phyloP scores from a whole-genome alignment of 2,797 vertebrate species.

The Myotis findleyi region DNA sequence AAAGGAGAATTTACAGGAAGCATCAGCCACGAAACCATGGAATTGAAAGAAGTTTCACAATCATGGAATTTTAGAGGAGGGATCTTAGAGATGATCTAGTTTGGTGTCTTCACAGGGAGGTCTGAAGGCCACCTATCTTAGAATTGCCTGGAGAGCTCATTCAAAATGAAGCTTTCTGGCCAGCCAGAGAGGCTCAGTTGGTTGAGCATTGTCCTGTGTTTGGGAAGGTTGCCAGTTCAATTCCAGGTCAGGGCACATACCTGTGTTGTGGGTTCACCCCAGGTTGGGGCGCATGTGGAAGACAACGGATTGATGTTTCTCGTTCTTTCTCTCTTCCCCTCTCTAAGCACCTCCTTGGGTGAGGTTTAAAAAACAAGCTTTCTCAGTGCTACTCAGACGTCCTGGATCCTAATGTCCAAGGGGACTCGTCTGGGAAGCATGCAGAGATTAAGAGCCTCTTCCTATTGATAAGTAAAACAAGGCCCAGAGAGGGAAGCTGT shows the following conservation, averaged over 20 bases:
- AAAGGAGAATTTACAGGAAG: slow-evolving; percentile 34
- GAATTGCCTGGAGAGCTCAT: background rate
- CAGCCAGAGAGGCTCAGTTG: background rate
- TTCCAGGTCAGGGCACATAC: background rate
- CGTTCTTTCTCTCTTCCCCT: background rate
- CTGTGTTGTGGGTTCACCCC: background rate
- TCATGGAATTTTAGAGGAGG: background rate
- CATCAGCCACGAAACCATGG: background rate
- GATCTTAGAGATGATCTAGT: background rate
- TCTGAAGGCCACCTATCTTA: background rate
- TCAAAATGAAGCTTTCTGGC: slow-evolving; percentile 41
- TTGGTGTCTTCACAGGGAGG: background rate
- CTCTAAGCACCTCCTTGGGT: background rate
- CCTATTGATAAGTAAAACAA: background rate
- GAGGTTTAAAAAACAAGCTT: slow-evolving; percentile 26
- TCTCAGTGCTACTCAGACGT: background rate
- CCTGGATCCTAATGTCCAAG: background rate
- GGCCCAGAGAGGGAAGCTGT: background rate
- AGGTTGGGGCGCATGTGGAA: background rate
- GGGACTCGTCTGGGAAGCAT: background rate
- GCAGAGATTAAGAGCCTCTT: background rate
- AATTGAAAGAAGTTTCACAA: slow-evolving; percentile 3
- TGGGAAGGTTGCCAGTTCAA: background rate
- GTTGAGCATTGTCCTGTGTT: background rate
- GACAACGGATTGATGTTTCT: background rate